phyloP scores from a whole-genome alignment of 2,797 vertebrate genomes.

The Onychomys leucogaster region DNA sequence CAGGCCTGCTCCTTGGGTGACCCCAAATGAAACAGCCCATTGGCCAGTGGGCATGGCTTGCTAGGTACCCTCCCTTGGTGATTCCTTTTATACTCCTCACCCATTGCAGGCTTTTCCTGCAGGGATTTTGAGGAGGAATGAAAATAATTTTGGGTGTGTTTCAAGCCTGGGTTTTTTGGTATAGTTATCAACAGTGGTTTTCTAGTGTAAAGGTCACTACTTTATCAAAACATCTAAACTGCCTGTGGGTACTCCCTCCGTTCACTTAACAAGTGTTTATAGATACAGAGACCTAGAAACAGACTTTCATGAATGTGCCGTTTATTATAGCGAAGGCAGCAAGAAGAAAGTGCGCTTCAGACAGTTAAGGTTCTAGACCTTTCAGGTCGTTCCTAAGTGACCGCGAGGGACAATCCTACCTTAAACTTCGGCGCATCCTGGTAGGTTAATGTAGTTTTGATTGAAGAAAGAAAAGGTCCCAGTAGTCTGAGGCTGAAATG shows the following conservation, averaged over 20 bases:
- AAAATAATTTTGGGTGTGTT: conserved; percentile 49
- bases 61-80: neutral
- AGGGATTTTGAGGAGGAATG: conserved; percentile 52
- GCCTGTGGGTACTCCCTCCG: neutral
- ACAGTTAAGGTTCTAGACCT: neutral
- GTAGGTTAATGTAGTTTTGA: neutral
- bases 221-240: conserved; percentile 28
- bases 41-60: conserved; percentile 34
- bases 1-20: neutral
- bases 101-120: neutral
- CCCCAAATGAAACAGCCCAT: neutral
- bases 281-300: neutral
- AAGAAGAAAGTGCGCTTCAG: neutral
- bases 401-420: neutral
- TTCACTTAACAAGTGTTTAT: neutral
- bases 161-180: neutral
- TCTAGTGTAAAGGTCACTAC: conserved; percentile 17
- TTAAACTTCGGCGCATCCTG: neutral
- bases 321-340: neutral
- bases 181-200: neutral
- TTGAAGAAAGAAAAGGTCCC: neutral
- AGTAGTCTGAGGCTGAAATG: neutral
- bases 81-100: neutral
- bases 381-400: conserved; percentile 14
- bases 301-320: neutral